Base-by-base conservation (phyloP, 2,888 invertebrate genomes). In the Synanthedon andrenaeformis region DNA sequence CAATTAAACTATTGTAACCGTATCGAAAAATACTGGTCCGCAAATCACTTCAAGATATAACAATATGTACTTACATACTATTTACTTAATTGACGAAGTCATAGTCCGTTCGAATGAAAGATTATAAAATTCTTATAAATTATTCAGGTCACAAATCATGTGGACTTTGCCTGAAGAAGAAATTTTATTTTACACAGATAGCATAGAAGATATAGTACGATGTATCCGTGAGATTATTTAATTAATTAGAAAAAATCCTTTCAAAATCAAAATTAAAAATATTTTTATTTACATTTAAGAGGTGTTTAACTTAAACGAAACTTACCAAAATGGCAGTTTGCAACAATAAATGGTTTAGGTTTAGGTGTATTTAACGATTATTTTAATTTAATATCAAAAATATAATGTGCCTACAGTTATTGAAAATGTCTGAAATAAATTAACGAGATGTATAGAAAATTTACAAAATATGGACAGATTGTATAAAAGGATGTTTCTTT, bases 71-170 rank as follows among this genome's bases (percentile, higher is more conserved):
- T 57, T 57, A 56, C 53, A 54, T 59, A 62, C 70, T 75, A 72
- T 65, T 55, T 59, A 67, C 60, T 64, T 77, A 78, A 78, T 78
- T 78, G 77, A 77, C 77, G 12, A 35, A 71, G 63, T 72, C 64
- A 56, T 58, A 45, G 58, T 59, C 45, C 45, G 45, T 45, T 45
- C 14, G 45, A 45, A 45, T 45, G 35, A 35, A 35, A 35, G 35
- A 35, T 35, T 35, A 35, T 35, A 35, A 35, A 10, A 10, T 3
- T 35, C 10, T 35, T 35, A 35, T 35, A 35, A 35, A 35, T 35
- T 35, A 35, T 10, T 35, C 35, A 35, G 35, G 35, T 35, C 35
- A 10, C 35, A 35, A 35, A 35, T 10, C 10, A 35, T 48, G 3
- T 4, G 23, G 14, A 35, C 8, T 35, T 35, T 35, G 35, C 35